Evolutionary conservation across 1,140 invertebrate species (phyloP).

Genomic region (Prorops nasuta): DNA sequence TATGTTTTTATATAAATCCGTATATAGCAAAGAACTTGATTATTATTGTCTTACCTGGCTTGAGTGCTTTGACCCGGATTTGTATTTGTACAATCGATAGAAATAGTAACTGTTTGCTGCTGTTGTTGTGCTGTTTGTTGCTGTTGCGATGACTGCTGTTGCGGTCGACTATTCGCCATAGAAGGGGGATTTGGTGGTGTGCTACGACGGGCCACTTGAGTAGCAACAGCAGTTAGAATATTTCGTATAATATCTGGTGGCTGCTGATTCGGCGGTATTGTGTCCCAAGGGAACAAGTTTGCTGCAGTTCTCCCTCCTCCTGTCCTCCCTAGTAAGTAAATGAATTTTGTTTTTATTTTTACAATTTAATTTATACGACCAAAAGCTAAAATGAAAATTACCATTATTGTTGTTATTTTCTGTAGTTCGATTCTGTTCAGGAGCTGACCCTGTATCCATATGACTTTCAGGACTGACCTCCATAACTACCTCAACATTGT

Average conservation of each 20-base stretch:
- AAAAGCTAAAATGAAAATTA: conserved; percentile 23
- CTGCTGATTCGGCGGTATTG: conserved; percentile 44
- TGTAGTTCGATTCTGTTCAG: conserved; percentile 37
- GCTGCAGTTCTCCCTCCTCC: conserved; percentile 9
- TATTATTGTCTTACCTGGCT: conserved; percentile 39
- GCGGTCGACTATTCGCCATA: too few species aligned
- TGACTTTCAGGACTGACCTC: conserved; percentile 66
- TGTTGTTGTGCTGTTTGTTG: too few species aligned
- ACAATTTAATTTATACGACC: background rate
- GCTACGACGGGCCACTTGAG: conserved; percentile 32
- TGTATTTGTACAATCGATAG: conserved; percentile 24
- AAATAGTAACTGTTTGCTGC: background rate
- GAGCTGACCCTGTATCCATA: conserved; percentile 40
- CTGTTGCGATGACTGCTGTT: too few species aligned
- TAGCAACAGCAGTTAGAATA: conserved; percentile 62
- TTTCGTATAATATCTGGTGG: conserved; percentile 62
- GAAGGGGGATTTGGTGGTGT: too few species aligned
- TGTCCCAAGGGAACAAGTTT: conserved; percentile 31
- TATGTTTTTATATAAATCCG: background rate
- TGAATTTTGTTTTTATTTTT: background rate
- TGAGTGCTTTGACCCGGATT: conserved; percentile 57
- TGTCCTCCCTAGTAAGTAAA: conserved; percentile 17
- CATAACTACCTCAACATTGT: conserved; percentile 67
- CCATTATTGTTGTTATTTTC: conserved; percentile 41
- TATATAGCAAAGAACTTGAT: too few species aligned